Percentiles rank a stretch among this genome's conserved stretches.
phyloP scores from a whole-genome alignment of 2,888 invertebrate species.

The Lasioglossum pauxillum region DNA sequence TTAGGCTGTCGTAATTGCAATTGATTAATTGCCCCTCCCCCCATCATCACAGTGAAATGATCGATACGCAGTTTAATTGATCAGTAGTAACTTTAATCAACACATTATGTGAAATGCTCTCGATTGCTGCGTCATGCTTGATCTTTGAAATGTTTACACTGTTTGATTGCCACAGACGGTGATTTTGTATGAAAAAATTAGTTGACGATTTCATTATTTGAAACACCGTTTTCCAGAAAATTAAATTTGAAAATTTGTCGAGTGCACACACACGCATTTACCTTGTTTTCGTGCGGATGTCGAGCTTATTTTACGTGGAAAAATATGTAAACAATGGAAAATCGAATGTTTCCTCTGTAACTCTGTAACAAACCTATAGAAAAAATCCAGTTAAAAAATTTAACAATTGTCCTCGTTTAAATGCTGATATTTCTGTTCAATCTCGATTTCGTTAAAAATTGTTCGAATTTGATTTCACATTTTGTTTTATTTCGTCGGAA shows the following conservation, averaged over 20 bases:
- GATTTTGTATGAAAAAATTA: neutral
- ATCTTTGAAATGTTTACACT: neutral
- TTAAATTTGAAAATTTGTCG: neutral
- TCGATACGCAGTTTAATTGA: neutral
- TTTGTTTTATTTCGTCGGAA: neutral
- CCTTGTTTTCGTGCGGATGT: neutral
- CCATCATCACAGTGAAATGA: neutral
- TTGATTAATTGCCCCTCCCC: neutral
- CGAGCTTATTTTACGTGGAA: neutral
- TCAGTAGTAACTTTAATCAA: neutral
- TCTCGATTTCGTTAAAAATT: neutral
- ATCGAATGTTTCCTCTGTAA: neutral
- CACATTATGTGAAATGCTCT: neutral
- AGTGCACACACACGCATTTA: neutral
- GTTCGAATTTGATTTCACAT: neutral
- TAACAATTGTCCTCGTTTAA: neutral
- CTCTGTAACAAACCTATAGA: neutral
- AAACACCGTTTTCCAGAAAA: neutral
- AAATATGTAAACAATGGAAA: neutral
- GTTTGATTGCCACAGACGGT: neutral
- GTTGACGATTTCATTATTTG: neutral
- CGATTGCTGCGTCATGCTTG: neutral
- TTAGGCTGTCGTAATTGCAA: constrained; percentile 11
- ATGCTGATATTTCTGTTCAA: neutral
- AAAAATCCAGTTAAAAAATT: neutral